A percentile compares a stretch with the other conserved stretches of the same genome.
phyloP scores from a whole-genome alignment of 2,888 invertebrate species.

The Eupithecia subfuscata region DNA sequence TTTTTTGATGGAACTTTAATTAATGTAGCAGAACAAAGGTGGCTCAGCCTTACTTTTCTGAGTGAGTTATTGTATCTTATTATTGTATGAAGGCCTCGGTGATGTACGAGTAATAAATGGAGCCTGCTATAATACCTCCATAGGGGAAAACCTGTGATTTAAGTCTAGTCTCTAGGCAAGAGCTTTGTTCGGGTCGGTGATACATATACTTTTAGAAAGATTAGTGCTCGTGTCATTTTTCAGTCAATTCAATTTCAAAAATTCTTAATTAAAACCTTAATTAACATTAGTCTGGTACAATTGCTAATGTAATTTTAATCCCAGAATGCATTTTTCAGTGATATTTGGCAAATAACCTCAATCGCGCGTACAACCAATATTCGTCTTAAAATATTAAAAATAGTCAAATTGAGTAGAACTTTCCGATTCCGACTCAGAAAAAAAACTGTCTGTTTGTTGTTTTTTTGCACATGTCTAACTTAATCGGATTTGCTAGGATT shows the following conservation, averaged over 20 bases:
- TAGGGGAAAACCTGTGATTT: not conserved
- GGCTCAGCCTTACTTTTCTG: not conserved
- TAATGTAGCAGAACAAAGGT: conserved; percentile 24
- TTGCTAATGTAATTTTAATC: too few relatives aligned
- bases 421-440: not conserved
- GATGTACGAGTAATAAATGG: not conserved
- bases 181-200: not conserved
- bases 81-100: not conserved
- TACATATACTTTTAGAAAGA: too few relatives aligned
- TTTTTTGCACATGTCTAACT: not conserved
- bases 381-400: not conserved
- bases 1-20: conserved; percentile 37
- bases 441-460: not conserved
- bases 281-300: too few relatives aligned
- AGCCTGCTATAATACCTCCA: not conserved
- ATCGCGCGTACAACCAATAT: not conserved
- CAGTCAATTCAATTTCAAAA: too few relatives aligned
- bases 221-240: not conserved
- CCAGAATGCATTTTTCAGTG: not conserved
- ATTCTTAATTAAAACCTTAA: too few relatives aligned
- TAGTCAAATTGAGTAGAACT: not conserved
- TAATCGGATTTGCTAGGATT: not conserved
- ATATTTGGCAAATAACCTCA: not conserved
- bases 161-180: not conserved
- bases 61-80: conserved; percentile 1